phyloP scores from a whole-genome alignment of 2,113 vertebrate species.

The Micromys minutus region DNA sequence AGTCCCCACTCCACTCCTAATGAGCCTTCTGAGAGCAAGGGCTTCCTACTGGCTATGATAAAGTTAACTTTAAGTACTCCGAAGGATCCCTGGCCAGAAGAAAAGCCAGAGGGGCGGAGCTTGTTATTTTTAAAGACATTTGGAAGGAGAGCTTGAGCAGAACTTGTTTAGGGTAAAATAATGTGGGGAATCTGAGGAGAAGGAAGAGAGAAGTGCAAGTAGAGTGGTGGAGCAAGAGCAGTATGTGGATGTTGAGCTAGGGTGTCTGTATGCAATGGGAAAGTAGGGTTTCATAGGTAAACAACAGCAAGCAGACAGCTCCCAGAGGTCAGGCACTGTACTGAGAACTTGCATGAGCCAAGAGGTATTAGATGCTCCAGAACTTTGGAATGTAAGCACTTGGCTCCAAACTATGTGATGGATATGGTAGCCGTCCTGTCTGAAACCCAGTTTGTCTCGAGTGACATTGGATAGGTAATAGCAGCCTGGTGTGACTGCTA shows the following conservation, averaged over 20 bases:
- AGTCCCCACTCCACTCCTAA: constrained; percentile 82
- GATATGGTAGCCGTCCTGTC: background rate
- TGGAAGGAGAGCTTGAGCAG: constrained; percentile 3
- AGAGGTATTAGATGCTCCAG: background rate
- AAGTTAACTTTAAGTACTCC: constrained; percentile 53
- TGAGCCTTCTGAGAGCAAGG: constrained; percentile 71
- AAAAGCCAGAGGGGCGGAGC: background rate
- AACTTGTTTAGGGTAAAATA: background rate
- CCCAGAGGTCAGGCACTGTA: background rate
- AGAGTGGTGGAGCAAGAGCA: background rate
- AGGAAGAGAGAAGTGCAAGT: background rate
- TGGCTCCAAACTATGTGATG: background rate
- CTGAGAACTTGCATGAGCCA: background rate
- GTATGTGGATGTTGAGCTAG: background rate
- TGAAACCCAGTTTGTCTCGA: background rate
- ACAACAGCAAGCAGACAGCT: background rate
- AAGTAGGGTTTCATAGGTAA: too few relatives aligned
- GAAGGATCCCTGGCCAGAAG: constrained; percentile 50
- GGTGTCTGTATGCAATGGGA: background rate
- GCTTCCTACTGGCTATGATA: constrained; percentile 55
- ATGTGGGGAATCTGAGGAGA: background rate
- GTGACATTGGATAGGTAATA: background rate
- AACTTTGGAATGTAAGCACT: background rate
- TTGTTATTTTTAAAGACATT: background rate
- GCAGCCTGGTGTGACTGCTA: background rate